Percentiles rank a stretch among this genome's conserved stretches.
phyloP scores from a whole-genome alignment of 2,797 vertebrate genomes.

The Lagodon rhomboides region DNA sequence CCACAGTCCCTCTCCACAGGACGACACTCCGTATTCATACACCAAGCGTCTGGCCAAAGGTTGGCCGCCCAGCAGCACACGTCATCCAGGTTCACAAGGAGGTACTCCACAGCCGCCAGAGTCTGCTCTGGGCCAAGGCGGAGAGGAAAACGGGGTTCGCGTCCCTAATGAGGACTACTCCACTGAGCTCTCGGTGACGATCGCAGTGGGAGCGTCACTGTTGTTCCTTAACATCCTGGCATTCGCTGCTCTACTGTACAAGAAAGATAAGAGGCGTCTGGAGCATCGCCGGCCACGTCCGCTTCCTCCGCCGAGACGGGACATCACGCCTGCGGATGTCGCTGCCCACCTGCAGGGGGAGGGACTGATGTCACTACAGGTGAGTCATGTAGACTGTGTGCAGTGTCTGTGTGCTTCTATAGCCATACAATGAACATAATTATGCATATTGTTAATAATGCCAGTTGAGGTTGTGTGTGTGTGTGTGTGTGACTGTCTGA shows the following conservation, averaged over 20 bases:
- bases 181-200: constrained; percentile 95
- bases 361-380: constrained; percentile 95
- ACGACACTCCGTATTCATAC: constrained; percentile 94
- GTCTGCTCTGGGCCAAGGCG: constrained; percentile 88
- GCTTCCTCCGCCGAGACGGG: constrained; percentile 78
- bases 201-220: constrained; percentile 95
- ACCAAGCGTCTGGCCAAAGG: constrained; percentile 93
- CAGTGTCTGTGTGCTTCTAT: background rate
- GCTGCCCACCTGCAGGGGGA: constrained; percentile 93
- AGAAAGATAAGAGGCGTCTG: constrained; percentile 95
- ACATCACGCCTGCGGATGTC: constrained; percentile 90
- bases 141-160: constrained; percentile 84
- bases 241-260: constrained; percentile 95
- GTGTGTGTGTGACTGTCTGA: constrained; percentile 27
- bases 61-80: constrained; percentile 92
- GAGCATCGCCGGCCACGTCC: constrained; percentile 94
- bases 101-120: constrained; percentile 91
- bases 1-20: constrained; percentile 94
- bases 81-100: constrained; percentile 91
- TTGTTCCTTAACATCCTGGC: constrained; percentile 97
- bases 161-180: constrained; percentile 94
- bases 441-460: background rate
- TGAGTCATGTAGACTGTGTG: constrained; percentile 38
- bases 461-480: constrained; percentile 25
- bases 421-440: background rate